Base-by-base conservation (phyloP, 1,140 invertebrate species). In the Drosophila ananassae region DNA sequence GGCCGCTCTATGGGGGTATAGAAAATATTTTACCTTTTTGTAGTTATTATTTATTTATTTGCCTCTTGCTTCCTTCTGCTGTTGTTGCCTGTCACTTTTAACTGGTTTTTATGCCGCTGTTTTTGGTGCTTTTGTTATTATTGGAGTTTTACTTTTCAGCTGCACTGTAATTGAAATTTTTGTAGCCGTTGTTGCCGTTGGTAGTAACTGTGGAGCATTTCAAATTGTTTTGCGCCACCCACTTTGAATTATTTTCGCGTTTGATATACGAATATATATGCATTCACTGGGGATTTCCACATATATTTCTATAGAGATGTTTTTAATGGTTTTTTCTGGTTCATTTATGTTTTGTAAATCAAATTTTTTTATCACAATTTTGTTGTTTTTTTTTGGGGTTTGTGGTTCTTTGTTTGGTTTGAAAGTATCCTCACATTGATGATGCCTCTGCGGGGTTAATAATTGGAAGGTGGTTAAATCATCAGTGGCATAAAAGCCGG, bases 91-190 rank as follows among this genome's bases (percentile, higher is more conserved):
- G 83, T 89, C 83, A 89, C 83, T 83, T 89, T 79, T 64, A 89
- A 89, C 83, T 89, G 83, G 83, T 89, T 89, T 87, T 73, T 52
- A 12, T 50, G 64, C 37, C 50, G 50, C 52, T 50, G 25, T 46
- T 60, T 32, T 55, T 77, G 50, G 64, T 73, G 52, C 60, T 76
- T 9, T 52, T 68, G 56, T 60, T 58, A 50, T 80, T 73, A 57
- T 57, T 66, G 60, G 47, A 73, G 64, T 78, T 67, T 87, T 81
- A 85, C 58, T 81, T 75, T 85, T 80, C 60, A 74, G 68, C 79
- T 89, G 83, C 83, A 89, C 83, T 89, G 83, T 89, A 89, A 89
- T 89, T 79, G 78, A 79, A 82, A 82, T 89, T 73, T 68, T 57
- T 79, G 48, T 79, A 54, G 53, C 66, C 61, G 76, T 78, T 53